These are phyloP conservation scores for Gymnoscelis rufifasciata DNA, from an alignment of 2,888 invertebrate genomes.

Conservation along the genomic window DNA sequence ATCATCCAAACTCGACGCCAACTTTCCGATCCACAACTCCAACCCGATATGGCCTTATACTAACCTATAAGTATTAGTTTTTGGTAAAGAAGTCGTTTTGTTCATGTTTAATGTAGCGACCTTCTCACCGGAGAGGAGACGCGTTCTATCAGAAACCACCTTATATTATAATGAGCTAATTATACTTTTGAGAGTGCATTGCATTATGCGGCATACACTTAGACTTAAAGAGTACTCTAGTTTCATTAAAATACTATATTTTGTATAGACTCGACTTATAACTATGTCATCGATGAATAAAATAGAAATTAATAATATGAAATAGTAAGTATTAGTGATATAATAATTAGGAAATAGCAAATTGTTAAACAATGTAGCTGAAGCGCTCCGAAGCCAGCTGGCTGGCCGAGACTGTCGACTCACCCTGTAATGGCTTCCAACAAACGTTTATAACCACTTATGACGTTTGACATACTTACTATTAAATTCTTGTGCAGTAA, in stretches of 20 bases:
- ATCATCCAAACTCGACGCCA: too few relatives aligned
- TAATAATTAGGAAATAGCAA: constrained; percentile 12
- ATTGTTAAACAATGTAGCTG: constrained; percentile 10
- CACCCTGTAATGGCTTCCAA: constrained; percentile 12
- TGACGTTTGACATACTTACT: constrained; percentile 8
- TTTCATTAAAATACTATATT: constrained; percentile 17
- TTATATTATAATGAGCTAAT: constrained; percentile 1
- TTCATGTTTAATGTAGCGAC: too few relatives aligned
- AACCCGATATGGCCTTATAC: constrained; percentile 15
- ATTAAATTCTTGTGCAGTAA: constrained; percentile 20
- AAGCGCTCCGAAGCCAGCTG: constrained; percentile 7
- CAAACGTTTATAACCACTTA: constrained; percentile 8
- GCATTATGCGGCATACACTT: constrained; percentile 10
- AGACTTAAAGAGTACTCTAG: constrained; percentile 15
- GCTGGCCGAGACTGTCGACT: constrained; percentile 7
- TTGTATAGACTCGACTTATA: constrained; percentile 19
- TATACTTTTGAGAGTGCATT: constrained; percentile 15
- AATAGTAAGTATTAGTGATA: constrained; percentile 1
- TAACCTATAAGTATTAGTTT: constrained; percentile 6
- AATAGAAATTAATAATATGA: not conserved
- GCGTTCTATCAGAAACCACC: not conserved
- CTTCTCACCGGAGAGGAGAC: too few relatives aligned
- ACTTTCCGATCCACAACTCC: constrained; percentile 1
- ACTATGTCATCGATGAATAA: constrained; percentile 11
- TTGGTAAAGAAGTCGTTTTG: not conserved